Evolutionary conservation across 1,140 invertebrate species (phyloP).

Genomic region (Proctacanthus coquilletti): DNA sequence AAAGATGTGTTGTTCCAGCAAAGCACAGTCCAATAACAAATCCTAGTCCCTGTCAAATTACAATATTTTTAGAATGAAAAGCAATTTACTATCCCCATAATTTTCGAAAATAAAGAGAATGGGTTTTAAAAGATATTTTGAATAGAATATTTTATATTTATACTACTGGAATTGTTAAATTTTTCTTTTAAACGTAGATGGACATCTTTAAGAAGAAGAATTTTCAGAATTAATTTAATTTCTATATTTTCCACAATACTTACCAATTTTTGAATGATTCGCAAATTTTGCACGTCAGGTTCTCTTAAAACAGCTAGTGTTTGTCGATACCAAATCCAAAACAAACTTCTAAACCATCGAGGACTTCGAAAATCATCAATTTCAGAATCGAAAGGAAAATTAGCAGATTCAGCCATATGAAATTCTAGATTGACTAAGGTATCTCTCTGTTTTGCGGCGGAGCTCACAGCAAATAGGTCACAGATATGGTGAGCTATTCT

Average conservation of each 20-base stretch:
- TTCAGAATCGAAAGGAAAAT: conserved; percentile 23
- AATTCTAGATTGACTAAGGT: conserved; percentile 49
- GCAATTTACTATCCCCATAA: neutral
- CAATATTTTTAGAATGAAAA: conserved; percentile 8
- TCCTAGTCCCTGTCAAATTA: conserved; percentile 45
- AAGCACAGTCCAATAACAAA: conserved; percentile 65
- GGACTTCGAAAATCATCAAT: conserved; percentile 33
- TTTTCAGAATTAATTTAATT: neutral
- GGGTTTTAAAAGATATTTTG: conserved; percentile 1
- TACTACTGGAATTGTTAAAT: no score
- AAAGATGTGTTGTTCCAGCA: conserved; percentile 44
- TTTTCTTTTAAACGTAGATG: no score
- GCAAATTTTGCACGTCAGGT: conserved; percentile 50
- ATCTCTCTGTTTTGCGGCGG: conserved; percentile 56
- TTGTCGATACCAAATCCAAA: conserved; percentile 52
- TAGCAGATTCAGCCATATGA: conserved; percentile 35
- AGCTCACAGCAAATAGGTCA: conserved; percentile 58
- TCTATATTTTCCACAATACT: conserved; percentile 18
- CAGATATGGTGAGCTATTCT: conserved; percentile 53
- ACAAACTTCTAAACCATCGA: conserved; percentile 45
- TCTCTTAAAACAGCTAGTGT: conserved; percentile 51
- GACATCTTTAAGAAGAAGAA: no score
- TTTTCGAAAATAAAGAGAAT: conserved; percentile 3
- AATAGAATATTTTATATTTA: conserved; percentile 1
- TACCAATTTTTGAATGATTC: conserved; percentile 64